Evolutionary conservation across 1,140 invertebrate species (phyloP), one percentile per base, ranked within the genome.

Genomic region (Maconellicoccus hirsutus): DNA sequence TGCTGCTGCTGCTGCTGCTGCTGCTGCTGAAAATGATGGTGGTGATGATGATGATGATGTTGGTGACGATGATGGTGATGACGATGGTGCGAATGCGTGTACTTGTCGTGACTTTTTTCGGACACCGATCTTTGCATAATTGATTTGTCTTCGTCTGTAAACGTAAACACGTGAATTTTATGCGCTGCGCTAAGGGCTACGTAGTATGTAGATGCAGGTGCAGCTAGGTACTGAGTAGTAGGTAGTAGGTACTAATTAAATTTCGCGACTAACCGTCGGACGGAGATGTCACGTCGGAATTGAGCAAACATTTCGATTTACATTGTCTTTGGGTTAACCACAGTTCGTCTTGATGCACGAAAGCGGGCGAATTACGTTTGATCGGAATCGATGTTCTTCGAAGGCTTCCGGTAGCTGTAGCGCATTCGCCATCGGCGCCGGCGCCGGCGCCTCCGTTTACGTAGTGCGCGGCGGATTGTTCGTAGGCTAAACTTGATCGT

Each of bases 111-210:
- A 72, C 80, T 78, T 19, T 79, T 78, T 74, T 83, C 83, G 16
- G 83, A 83, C 33, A 83, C 82, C 27, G 83, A 83, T 3, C 82
- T 79, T 70, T 84, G 82, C 10, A 84, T 84, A 12, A 75, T 72
- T n/a, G 74, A 71, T 10, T 73, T 71, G 0, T 76, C 75, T 61
- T 76, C 75, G 23, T 76, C 75, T 70, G 71, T 71, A 71, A 27
- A 39, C 4, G 14, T 33, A 38, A 70, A 2, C 12, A 22, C 16
- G 16, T 16, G 2, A 12, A 38, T 21, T 29, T 10, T 33, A 70
- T 2, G 6, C 7, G 25, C 29, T 33, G 29, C n/a, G n/a, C n/a
- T n/a, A n/a, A n/a, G n/a, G n/a, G n/a, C n/a, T n/a, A n/a, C n/a
- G n/a, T n/a, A n/a, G n/a, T n/a, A n/a, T n/a, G n/a, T n/a, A n/a